Conservation (phyloP, 2,888 invertebrate species). For the Hydrotaea diabolus region DNA sequence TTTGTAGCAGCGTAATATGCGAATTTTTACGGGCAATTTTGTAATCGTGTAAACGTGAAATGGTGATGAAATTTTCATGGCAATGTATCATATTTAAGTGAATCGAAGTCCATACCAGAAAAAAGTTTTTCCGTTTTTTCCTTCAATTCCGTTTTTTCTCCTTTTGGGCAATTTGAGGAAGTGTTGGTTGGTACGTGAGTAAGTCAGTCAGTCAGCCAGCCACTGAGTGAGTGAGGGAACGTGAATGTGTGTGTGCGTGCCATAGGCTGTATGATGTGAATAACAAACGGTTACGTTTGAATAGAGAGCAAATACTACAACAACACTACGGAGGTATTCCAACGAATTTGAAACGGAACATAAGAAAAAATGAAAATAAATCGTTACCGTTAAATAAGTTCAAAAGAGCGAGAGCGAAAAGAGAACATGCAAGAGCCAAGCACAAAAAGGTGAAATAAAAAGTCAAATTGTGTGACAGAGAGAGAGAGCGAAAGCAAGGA, state of each 20-base stretch:
- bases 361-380: constrained; percentile 8
- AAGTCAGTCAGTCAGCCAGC: constrained; percentile 44
- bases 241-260: constrained; percentile 35
- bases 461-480: constrained; percentile 4
- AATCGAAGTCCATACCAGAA: constrained; percentile 51
- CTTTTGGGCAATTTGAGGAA: constrained; percentile 60
- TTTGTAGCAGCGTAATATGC: background rate
- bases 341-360: too few species aligned
- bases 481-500: background rate
- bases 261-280: constrained; percentile 60
- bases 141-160: background rate
- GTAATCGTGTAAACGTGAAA: constrained; percentile 42
- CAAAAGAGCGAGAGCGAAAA: background rate
- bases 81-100: constrained; percentile 66
- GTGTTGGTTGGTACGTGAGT: constrained; percentile 47
- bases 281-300: constrained; percentile 52
- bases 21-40: background rate
- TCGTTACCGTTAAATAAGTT: constrained; percentile 11
- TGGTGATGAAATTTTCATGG: constrained; percentile 70
- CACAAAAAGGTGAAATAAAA: background rate
- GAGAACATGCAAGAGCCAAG: constrained; percentile 17
- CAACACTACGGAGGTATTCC: background rate
- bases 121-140: constrained; percentile 38
- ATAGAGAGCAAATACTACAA: constrained; percentile 40
- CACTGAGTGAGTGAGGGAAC: constrained; percentile 61